Evolutionary conservation across 2,113 vertebrate genomes (phyloP), one percentile per base, ranked within the genome.

Genomic region (Anolis sagrei): DNA sequence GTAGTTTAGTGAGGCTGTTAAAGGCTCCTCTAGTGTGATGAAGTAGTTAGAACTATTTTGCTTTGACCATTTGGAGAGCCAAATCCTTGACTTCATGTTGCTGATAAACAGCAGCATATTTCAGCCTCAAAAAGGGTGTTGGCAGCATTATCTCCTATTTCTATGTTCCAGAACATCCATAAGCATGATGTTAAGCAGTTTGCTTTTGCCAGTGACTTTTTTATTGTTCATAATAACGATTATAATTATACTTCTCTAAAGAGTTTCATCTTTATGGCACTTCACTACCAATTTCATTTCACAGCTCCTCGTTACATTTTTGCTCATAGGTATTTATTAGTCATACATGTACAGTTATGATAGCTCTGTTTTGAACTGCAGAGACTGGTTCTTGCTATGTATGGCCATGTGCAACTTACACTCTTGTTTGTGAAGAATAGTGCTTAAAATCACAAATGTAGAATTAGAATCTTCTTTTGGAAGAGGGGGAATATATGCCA

Each of bases 281-380:
- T 92, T 88, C 87, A 58, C 49, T 88, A 68, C 79, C 8, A 80
- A 82, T 32, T 68, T 10, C 5, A 3, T 84, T 85, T 91, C 88
- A 89, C 64, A 87, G 86, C 86, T 70, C 82, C 72, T 77, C 25
- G 29, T 32, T 76, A 49, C 39, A 51, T 54, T 87, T 68, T 23
- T 86, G 81, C 62, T 44, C 78, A 49, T 25, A 36, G 83, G 27
- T 3, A 10, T 18, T 5, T 62, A 51, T 79, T 93, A 91, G 75
- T 86, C 64, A 76, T 0, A 75, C 39, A 87, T 79, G 34, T 39
- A 61, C 76, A 85, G 70, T 88, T 66, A 87, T n/a, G n/a, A n/a
- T 36, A 87, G 79, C 75, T 87, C 74, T 87, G n/a, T 51, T 73
- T 87, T 87, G 84, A 34, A 66, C 8, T 29, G 74, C 85, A 49